Evolutionary conservation across 2,797 vertebrate species (phyloP), one percentile per base, ranked within the genome.

Genomic region (Hippoglossus hippoglossus): DNA sequence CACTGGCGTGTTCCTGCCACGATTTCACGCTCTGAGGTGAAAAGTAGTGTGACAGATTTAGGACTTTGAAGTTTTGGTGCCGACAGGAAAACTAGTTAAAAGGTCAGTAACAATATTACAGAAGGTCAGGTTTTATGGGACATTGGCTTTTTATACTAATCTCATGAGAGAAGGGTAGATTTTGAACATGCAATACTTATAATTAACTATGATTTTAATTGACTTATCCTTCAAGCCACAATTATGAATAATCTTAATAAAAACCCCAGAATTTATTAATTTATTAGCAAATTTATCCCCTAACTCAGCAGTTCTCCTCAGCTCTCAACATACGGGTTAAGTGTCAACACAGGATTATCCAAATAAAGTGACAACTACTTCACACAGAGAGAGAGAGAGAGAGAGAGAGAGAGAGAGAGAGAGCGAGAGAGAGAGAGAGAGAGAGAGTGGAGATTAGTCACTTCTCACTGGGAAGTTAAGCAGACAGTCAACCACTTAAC

Each of bases 401-500:
- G 59, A n/a, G 46, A 2, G 12, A 19, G 44, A 19, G 16, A 46
- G 13, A 19, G 16, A 46, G 44, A 46, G 59, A 9, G 46, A 2
- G 12, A 46, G 16, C 46, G 16, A 46, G 13, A 8, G 16, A 19
- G 44, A 19, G 59, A n/a, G 46, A 7, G 12, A 44, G 41, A 46
- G 16, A 46, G 13, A 19, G 15, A 46, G 44, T 19, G 59, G 44
- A 46, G 75, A 91, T 89, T 87, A 92, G 83, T 88, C 82, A 85
- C 83, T 80, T 85, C 86, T 91, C 87, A 83, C 69, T 62, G 62
- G 81, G 66, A 91, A 91, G 66, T 87, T 85, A 81, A 82, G 76
- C 84, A 82, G 72, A 71, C 85, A 89, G 81, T 89, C 81, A 85
- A 84, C 82, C 88, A 90, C 92, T 92, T 90, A 91, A 88, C 86